Evolutionary conservation across 2,888 invertebrate genomes (phyloP).

Genomic region (Lithophane leautieri): DNA sequence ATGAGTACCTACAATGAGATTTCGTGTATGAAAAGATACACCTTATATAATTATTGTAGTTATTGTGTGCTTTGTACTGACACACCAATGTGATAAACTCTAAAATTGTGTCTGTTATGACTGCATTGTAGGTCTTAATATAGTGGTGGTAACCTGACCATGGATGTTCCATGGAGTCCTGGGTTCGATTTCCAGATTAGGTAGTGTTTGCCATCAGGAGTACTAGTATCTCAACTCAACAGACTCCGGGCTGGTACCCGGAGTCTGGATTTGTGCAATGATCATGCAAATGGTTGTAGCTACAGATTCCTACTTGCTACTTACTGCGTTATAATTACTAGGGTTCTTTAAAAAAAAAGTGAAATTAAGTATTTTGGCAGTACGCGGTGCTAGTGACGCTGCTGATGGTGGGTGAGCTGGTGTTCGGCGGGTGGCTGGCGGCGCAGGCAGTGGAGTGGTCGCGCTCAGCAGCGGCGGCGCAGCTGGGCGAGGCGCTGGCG

Average conservation of each 20-base stretch:
- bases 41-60: too few species aligned
- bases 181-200: background rate
- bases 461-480: slow-evolving; percentile 62
- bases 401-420: slow-evolving; percentile 66
- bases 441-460: slow-evolving; percentile 69
- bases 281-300: too few species aligned
- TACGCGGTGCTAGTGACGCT: slow-evolving; percentile 68
- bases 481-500: slow-evolving; percentile 70
- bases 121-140: too few species aligned
- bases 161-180: too few species aligned
- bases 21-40: too few species aligned
- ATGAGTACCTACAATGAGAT: too few species aligned
- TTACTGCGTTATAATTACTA: background rate
- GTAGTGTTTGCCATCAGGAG: background rate
- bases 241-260: too few species aligned
- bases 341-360: background rate
- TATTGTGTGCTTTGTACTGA: too few species aligned
- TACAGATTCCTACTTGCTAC: background rate
- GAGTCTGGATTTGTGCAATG: background rate
- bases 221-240: too few species aligned
- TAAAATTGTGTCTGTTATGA: too few species aligned
- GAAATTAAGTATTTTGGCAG: slow-evolving; percentile 56
- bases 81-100: too few species aligned
- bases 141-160: too few species aligned
- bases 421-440: slow-evolving; percentile 69